A percentile compares a stretch with the other conserved stretches of the same genome.
These are phyloP conservation scores for Podabrus alpinus DNA, from an alignment of 2,888 invertebrate genomes.

Conservation along the genomic window DNA sequence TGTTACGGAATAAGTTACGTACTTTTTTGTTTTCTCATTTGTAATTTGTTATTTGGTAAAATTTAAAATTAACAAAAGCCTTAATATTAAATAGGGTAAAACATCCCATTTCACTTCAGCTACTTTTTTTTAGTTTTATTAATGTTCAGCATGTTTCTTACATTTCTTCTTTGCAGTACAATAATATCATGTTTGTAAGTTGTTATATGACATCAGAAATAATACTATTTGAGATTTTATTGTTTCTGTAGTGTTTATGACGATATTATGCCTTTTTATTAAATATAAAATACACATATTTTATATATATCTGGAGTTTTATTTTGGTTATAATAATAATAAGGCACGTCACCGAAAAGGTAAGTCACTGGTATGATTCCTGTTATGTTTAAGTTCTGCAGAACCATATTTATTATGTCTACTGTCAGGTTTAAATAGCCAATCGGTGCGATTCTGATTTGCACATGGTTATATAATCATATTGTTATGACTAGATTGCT, in stretches of 20 bases:
- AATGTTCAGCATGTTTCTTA: constrained; percentile 8
- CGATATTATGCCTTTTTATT: constrained; percentile 48
- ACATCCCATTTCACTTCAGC: constrained; percentile 2
- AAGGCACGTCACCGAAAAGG: background rate
- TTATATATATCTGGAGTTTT: constrained; percentile 42
- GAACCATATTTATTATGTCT: no score
- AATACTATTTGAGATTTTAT: constrained; percentile 31
- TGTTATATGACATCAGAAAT: background rate
- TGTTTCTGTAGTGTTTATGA: constrained; percentile 46
- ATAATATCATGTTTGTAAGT: background rate
- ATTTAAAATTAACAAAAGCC: constrained; percentile 16
- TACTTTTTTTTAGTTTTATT: constrained; percentile 7
- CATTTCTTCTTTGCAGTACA: constrained; percentile 1
- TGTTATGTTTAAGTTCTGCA: no score
- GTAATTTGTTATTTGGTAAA: background rate
- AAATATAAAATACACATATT: constrained; percentile 51
- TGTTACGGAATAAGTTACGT: background rate
- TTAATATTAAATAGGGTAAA: constrained; percentile 17
- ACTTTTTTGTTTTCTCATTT: background rate
- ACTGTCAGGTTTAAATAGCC: no score
- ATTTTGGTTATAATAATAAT: background rate
- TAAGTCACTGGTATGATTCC: no score
- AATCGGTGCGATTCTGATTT: no score
- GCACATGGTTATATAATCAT: no score
- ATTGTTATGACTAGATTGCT: no score